These are phyloP conservation scores for Phortica okadai DNA, from an alignment of 2,888 invertebrate genomes.

Conservation along the genomic window DNA sequence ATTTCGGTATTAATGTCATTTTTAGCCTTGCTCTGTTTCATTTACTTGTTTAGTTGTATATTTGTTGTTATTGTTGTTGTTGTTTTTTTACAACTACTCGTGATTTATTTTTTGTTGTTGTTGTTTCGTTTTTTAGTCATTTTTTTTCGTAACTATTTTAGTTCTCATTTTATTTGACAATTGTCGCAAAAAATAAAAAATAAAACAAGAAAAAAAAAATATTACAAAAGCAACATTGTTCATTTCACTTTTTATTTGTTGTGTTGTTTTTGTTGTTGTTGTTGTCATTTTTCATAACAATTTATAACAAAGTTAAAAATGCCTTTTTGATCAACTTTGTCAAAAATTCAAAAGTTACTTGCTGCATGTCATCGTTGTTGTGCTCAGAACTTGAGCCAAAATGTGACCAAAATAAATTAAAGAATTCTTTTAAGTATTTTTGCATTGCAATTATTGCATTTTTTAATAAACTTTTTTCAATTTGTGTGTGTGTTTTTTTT, in stretches of 20 bases:
- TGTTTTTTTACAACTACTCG: constrained; percentile 35
- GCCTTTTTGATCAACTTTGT: too few species aligned
- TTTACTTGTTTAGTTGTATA: constrained; percentile 63
- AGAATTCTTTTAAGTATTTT: too few species aligned
- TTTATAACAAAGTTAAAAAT: too few species aligned
- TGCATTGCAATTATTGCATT: background rate
- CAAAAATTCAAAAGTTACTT: too few species aligned
- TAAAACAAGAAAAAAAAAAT: constrained; percentile 30
- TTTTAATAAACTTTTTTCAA: constrained; percentile 5
- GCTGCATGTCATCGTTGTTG: too few species aligned
- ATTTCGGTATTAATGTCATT: constrained; percentile 68
- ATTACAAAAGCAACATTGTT: constrained; percentile 27
- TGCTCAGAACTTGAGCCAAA: too few species aligned
- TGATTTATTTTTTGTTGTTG: background rate
- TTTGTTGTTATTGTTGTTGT: constrained; percentile 5
- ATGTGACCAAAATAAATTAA: too few species aligned
- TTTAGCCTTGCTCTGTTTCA: constrained; percentile 69
- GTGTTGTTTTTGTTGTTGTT: background rate
- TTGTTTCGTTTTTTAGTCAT: constrained; percentile 9
- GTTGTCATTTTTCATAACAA: too few species aligned
- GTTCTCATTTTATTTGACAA: too few species aligned
- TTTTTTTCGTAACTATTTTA: constrained; percentile 2
- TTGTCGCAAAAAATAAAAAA: constrained; percentile 22
- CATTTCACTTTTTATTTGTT: background rate
- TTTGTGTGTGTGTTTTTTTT: constrained; percentile 29